A percentile compares a stretch with the other conserved stretches of the same genome.
Conservation (phyloP, 2,113 vertebrate genomes). For the Cyrtonyx montezumae region DNA sequence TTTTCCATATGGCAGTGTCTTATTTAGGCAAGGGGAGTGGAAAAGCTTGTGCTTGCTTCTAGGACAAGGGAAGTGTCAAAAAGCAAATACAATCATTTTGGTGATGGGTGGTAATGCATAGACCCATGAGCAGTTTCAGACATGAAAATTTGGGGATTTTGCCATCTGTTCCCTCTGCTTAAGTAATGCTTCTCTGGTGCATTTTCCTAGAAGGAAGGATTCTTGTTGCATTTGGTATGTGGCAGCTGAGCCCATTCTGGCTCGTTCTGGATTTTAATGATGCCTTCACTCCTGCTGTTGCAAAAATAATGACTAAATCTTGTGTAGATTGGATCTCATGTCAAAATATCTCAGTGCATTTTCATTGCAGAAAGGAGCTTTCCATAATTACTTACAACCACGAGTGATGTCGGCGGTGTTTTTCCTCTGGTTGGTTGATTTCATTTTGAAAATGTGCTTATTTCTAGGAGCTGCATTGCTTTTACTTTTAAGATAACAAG, state of each 20-base stretch:
- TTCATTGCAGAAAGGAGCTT: background rate
- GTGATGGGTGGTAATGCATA: background rate
- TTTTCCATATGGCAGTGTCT: background rate
- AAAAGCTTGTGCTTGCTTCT: background rate
- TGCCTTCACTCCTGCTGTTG: slow-evolving; percentile 24
- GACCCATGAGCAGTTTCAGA: background rate
- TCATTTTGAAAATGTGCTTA: background rate
- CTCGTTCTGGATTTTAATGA: background rate
- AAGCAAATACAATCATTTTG: background rate
- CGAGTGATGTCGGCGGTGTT: background rate
- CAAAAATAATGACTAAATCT: slow-evolving; percentile 29
- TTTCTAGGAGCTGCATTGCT: background rate
- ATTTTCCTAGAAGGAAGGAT: background rate
- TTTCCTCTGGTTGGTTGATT: background rate
- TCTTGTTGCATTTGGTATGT: background rate
- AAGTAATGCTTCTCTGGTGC: background rate
- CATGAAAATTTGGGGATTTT: background rate
- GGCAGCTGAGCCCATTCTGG: background rate
- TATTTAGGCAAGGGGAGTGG: background rate
- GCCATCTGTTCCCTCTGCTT: background rate
- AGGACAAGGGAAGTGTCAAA: background rate
- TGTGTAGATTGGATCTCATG: background rate
- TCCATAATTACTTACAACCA: background rate
- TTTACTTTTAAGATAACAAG: background rate
- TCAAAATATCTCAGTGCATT: background rate